Base-by-base conservation (phyloP, 2,113 vertebrate genomes). In the Struthidea cinerea region DNA sequence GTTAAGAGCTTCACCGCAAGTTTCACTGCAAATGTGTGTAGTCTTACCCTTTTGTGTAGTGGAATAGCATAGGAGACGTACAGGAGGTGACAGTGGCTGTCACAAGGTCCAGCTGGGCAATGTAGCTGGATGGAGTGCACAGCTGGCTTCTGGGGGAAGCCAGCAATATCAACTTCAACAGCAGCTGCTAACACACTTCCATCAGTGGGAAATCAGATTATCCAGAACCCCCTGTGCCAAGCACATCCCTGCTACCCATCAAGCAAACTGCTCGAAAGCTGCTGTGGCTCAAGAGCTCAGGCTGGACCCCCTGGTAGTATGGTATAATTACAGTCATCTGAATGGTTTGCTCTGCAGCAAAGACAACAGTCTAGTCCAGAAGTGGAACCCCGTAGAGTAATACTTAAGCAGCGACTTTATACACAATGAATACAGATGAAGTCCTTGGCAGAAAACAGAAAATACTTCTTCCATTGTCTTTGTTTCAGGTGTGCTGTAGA, bases 341-440 rank as follows among this genome's bases (percentile, higher is more conserved):
- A 94, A 88, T 61, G 69, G 92, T 37, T 92, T 65, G 24, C 65
- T 89, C 64, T 88, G 83, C 79, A 93, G 87, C 71, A 92, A 92
- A 93, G 84, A 56, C 88, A 90, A 70, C 82, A 75, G 71, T 28
- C 76, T 78, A 37, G 37, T 81, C 94, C 73, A 94, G 90, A 95
- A 93, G 86, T 84, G 92, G 94, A 94, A 93, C 73, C 92, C 94
- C 6, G 13, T 11, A 41, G 96, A 92, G 90, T 68, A 84, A 60
- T 35, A 68, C 64, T 87, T 90, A 84, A 93, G 68, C 1, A 10
- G 37, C 0, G 18, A 88, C 90, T 92, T 87, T 89, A 79, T 94
- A 76, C 69, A 57, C 65, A 57, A 26, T 71, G 93, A 95, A 96
- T 96, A 93, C 92, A 90, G 92, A 97, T 94, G 11, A 94, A 89